A percentile compares a stretch with the other conserved stretches of the same genome.
Evolutionary conservation across 1,140 invertebrate genomes (phyloP).

Genomic region (Atopsyche davidsoni): DNA sequence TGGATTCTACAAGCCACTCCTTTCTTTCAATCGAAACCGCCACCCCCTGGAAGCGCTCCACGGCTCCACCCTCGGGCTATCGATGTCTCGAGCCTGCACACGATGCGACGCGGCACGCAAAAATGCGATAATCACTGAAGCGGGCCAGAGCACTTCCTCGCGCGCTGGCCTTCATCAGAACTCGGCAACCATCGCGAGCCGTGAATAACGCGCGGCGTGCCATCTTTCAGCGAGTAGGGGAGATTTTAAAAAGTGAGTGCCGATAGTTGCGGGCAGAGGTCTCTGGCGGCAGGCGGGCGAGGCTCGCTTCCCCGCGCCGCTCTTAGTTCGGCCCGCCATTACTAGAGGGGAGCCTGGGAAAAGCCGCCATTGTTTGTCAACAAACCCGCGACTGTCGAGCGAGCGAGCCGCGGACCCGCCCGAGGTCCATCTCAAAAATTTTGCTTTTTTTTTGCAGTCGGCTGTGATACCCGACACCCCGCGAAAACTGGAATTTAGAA

Average conservation of each 20-base stretch:
- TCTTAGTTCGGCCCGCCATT: constrained; percentile 23
- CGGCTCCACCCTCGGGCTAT: constrained; percentile 17
- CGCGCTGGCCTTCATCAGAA: background rate
- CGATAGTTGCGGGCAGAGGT: constrained; percentile 26
- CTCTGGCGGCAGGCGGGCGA: constrained; percentile 12
- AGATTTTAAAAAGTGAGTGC: constrained; percentile 24
- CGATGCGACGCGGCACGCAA: too few species aligned
- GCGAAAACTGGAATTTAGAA: too few species aligned
- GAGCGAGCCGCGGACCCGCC: too few species aligned
- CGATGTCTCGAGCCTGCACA: too few species aligned
- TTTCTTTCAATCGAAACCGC: constrained; percentile 26
- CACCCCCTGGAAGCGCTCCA: constrained; percentile 17
- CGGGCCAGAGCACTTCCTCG: too few species aligned
- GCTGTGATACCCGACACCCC: too few species aligned
- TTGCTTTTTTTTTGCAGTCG: too few species aligned
- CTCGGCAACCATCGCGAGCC: constrained; percentile 13
- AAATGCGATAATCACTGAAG: too few species aligned
- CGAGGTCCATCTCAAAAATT: too few species aligned
- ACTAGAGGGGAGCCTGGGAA: constrained; percentile 26
- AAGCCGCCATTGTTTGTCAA: too few species aligned
- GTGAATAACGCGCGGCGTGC: constrained; percentile 25
- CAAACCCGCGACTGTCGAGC: too few species aligned
- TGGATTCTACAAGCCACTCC: constrained; percentile 20
- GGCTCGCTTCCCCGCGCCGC: constrained; percentile 16
- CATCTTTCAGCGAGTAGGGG: constrained; percentile 28